Evolutionary conservation across 2,888 invertebrate genomes (phyloP), one percentile per base, ranked within the genome.

Genomic region (Nowickia ferox): DNA sequence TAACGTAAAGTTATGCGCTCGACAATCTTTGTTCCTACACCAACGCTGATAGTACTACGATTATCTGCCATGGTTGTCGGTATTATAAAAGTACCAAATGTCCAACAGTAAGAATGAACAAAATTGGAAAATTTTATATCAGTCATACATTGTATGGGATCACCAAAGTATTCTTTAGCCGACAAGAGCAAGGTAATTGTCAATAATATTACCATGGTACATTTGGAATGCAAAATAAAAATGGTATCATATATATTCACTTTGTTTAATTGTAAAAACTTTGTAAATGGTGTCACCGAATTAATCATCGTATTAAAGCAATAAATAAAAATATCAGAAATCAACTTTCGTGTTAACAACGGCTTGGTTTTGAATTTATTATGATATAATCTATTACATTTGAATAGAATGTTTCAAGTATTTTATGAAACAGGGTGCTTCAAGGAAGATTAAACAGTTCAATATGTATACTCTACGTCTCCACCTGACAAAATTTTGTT

Each of bases 111-210:
- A 76, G 95, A 95, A 89, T 97, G 95, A 53, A 96, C 93, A 15
- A 95, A 94, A 59, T 95, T 95, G 87, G 94, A 94, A 65, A 95
- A 87, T 74, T 94, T 93, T 4, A 92, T 92, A 61, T 93, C 93
- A n/a, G 93, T 93, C 90, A 95, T 94, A 92, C 97, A 97, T 89
- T 96, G 94, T 79, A 97, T 97, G 0, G 97, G 97, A 88, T 97
- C 96, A 0, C 97, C 97, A 89, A 97, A 96, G 93, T 96, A 97
- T 92, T 97, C 96, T 89, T 96, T 96, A 15, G 96, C 95, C 61
- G 96, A 96, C 74, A 97, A 94, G 88, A 97, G 92, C 87, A 97
- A 92, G 2, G 96, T 95, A 92, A 96, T 96, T 46, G 95, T 94
- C 51, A 97, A 93, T 86, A 97, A 93, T 89, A 97, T 94, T 69